Percentiles rank a stretch among this genome's conserved stretches.
Conservation (phyloP, 2,797 vertebrate species). For the Coregonus suidteri region DNA sequence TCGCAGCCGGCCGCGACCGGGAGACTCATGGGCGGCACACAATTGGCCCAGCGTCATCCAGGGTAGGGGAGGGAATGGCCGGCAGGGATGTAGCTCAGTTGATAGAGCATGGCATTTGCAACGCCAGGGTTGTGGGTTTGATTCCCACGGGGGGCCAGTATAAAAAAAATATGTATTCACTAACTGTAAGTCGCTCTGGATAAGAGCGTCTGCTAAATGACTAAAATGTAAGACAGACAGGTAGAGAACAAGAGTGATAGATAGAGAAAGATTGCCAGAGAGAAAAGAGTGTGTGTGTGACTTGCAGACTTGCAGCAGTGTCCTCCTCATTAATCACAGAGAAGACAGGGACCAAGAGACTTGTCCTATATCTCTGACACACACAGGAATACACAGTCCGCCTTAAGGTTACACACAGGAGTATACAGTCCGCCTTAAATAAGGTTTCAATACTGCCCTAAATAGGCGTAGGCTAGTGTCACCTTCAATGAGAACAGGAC, state of each 20-base stretch:
- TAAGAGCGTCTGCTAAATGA: too few species aligned
- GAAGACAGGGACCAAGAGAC: constrained; percentile 66
- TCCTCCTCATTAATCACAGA: constrained; percentile 73
- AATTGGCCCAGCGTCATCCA: too few species aligned
- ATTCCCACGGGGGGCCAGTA: too few species aligned
- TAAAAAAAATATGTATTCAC: too few species aligned
- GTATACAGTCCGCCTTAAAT: constrained; percentile 66
- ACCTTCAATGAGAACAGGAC: constrained; percentile 1
- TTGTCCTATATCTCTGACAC: constrained; percentile 68
- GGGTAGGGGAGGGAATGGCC: too few species aligned
- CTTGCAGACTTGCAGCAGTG: constrained; percentile 55
- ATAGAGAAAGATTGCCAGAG: constrained; percentile 61
- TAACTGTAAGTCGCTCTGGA: too few species aligned
- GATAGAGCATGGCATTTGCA: too few species aligned
- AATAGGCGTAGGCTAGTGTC: not conserved
- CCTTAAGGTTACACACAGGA: not conserved
- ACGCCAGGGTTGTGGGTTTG: too few species aligned
- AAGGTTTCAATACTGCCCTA: constrained; percentile 46
- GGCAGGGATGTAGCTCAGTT: too few species aligned
- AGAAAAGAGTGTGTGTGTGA: not conserved
- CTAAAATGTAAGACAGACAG: too few species aligned
- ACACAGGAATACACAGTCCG: constrained; percentile 20
- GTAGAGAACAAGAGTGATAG: constrained; percentile 37
- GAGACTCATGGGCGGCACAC: too few species aligned
- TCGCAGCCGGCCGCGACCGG: too few species aligned